phyloP scores from a whole-genome alignment of 2,888 invertebrate genomes.

The Mycalesis mineus region DNA sequence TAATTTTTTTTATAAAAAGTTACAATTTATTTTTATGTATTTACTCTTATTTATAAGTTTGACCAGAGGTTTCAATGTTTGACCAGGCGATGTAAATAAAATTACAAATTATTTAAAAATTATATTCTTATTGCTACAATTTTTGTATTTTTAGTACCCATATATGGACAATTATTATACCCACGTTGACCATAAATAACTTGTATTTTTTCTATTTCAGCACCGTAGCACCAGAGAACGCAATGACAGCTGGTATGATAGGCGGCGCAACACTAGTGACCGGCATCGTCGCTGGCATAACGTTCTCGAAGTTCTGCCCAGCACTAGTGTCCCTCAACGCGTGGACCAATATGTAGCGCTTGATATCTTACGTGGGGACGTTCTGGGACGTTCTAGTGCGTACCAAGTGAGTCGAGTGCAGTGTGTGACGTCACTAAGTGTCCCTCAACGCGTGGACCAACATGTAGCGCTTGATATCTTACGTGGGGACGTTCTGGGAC shows the following conservation, averaged over 20 bases:
- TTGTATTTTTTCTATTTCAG: slow-evolving; percentile 61
- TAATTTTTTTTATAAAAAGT: too few relatives aligned
- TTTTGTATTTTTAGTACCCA: too few relatives aligned
- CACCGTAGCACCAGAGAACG: slow-evolving; percentile 88
- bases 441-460: slow-evolving; percentile 38
- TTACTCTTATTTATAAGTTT: too few relatives aligned
- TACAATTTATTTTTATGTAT: too few relatives aligned
- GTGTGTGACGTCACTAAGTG: slow-evolving; percentile 43
- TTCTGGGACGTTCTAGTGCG: slow-evolving; percentile 46
- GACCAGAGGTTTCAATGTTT: too few relatives aligned
- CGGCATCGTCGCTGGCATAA: slow-evolving; percentile 91
- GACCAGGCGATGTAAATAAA: too few relatives aligned
- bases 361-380: slow-evolving; percentile 39
- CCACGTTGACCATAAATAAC: too few relatives aligned
- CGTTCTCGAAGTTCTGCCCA: slow-evolving; percentile 84
- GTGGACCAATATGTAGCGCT: slow-evolving; percentile 55
- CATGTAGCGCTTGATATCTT: slow-evolving; percentile 52
- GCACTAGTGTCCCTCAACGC: slow-evolving; percentile 62
- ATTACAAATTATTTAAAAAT: too few relatives aligned
- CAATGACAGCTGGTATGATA: slow-evolving; percentile 95
- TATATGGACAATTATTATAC: too few relatives aligned
- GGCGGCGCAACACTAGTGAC: slow-evolving; percentile 94
- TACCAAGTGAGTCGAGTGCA: slow-evolving; percentile 32
- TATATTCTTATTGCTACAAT: too few relatives aligned
- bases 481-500: slow-evolving; percentile 46